Percentiles rank a stretch among this genome's conserved stretches.
Evolutionary conservation across 2,113 vertebrate genomes (phyloP).

Genomic region (Rattus rattus): DNA sequence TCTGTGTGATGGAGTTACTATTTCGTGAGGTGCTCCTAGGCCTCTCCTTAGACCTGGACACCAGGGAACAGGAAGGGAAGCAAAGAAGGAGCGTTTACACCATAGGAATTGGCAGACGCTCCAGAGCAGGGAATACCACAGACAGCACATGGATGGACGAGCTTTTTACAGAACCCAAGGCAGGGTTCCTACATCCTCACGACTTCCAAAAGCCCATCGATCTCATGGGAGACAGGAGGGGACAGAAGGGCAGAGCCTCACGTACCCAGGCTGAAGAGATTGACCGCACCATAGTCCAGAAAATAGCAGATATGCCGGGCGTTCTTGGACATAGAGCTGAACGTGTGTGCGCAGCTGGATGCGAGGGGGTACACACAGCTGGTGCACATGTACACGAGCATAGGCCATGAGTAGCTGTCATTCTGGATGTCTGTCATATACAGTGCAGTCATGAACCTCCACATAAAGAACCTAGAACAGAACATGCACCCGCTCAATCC

Average conservation of each 20-base stretch:
- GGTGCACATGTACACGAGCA: constrained; percentile 93
- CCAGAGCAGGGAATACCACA: too few species aligned
- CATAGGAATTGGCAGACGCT: neutral
- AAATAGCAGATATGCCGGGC: constrained; percentile 94
- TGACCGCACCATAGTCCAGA: constrained; percentile 92
- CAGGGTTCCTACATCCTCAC: fast-evolving
- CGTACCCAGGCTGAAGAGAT: constrained; percentile 91
- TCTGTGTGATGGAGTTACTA: neutral
- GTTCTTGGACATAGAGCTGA: constrained; percentile 91
- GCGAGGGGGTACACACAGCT: constrained; percentile 92
- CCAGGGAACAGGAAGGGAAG: neutral
- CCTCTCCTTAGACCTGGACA: neutral
- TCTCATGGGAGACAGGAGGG: neutral
- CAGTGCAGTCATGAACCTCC: constrained; percentile 88
- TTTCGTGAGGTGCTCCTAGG: fast-evolving
- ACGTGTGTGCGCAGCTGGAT: constrained; percentile 93
- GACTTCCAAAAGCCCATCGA: neutral
- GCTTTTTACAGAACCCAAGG: neutral
- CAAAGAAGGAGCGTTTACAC: neutral
- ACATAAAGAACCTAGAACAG: constrained; percentile 90
- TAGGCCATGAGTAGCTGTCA: constrained; percentile 92
- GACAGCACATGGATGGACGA: neutral
- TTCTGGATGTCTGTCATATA: constrained; percentile 86
- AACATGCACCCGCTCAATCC: neutral
- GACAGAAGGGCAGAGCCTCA: neutral